Evolutionary conservation across 2,797 vertebrate species (phyloP), one percentile per base, ranked within the genome.

Genomic region (Pseudocheirus occidentalis): DNA sequence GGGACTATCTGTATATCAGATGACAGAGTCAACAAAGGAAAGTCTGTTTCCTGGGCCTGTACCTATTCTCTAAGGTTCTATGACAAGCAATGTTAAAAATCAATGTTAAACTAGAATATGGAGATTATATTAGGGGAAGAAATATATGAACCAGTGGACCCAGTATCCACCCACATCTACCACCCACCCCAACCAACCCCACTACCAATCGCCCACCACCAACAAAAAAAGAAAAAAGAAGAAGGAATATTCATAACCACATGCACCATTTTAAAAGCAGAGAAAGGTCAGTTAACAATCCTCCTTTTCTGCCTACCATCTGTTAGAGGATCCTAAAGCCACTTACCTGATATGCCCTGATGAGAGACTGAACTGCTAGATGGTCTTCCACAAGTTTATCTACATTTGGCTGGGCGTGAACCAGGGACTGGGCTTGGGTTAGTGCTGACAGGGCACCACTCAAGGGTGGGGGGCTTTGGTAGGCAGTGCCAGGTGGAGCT

Each of bases 351-450:
- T 99, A 99, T 0, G 99, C 99, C 95, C 99, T 99, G 99, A 99
- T 99, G 97, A 99, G 99, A 0, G 99, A 99, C 90, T 99, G 99
- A n/a, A 99, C 99, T 0, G 99, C 99, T 95, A 99, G 98, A 95
- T 99, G 99, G 96, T 99, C 99, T 97, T 99, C 99, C 98, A 99
- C 99, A 94, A 99, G 99, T 95, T 99, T 99, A 98, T 99, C 99
- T 97, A 99, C 99, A 0, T 99, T 99, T 96, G 99, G 99, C 98
- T 99, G 99, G 7, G 99, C 98, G 54, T 99, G 99, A 0, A 99
- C 98, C 98, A 99, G 96, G 59, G 99, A 99, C 95, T 99, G 99
- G n/a, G 99, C 99, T 55, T 98, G 99, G 53, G 99, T 98, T n/a
- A 99, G 96, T 0, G 98, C 97, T 50, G 98, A 98, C 56, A 99